Evolutionary conservation across 2,113 vertebrate species (phyloP).

Genomic region (Pteruthius melanotis): DNA sequence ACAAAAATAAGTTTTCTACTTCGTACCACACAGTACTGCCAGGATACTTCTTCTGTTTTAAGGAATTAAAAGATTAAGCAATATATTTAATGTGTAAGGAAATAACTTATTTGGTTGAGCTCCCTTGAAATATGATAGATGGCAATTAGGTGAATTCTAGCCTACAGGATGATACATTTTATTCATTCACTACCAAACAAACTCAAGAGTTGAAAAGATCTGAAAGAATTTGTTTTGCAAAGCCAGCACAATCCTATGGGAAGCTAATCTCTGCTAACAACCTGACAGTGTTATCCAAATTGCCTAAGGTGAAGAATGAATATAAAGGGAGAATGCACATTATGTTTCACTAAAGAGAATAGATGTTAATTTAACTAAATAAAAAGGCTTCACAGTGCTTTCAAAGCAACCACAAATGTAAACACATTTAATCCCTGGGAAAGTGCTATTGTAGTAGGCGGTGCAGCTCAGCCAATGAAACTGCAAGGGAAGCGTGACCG

Average conservation of each 20-base stretch:
- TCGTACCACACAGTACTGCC: not conserved
- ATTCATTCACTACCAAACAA: conserved; percentile 61
- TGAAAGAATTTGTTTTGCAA: conserved; percentile 55
- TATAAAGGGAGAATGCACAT: conserved; percentile 9
- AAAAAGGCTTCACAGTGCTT: conserved; percentile 35
- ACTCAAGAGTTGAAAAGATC: conserved; percentile 39
- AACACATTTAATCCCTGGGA: conserved; percentile 12
- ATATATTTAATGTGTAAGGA: conserved; percentile 49
- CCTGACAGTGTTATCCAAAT: conserved; percentile 40
- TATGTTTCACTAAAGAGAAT: conserved; percentile 44
- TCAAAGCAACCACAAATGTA: conserved; percentile 51
- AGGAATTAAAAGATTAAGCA: conserved; percentile 56
- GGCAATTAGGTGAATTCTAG: conserved; percentile 62
- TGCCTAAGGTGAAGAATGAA: conserved; percentile 23
- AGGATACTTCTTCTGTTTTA: not conserved
- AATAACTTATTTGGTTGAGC: conserved; percentile 55
- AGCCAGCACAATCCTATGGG: conserved; percentile 52
- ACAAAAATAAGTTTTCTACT: conserved; percentile 2
- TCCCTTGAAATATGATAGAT: conserved; percentile 60
- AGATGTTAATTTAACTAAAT: conserved; percentile 52
- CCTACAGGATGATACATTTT: conserved; percentile 55
- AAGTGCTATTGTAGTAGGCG: not conserved
- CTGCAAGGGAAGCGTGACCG: not conserved
- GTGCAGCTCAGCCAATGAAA: not conserved
- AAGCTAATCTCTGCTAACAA: conserved; percentile 59